These are phyloP conservation scores for Drosophila ironensis DNA, from an alignment of 1,140 invertebrate species.

Conservation along the genomic window DNA sequence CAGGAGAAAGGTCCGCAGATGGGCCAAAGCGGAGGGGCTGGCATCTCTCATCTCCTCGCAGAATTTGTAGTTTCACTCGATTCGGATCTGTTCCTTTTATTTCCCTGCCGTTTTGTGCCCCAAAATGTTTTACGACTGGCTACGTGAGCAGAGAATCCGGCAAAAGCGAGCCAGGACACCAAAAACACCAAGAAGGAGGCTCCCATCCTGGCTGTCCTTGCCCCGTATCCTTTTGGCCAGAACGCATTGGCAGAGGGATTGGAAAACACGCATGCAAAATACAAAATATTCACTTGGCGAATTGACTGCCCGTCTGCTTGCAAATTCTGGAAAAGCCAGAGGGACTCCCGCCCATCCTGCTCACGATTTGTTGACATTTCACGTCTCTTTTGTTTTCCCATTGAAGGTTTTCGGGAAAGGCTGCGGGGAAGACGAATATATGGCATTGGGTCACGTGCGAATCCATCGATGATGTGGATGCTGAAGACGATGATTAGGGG, in stretches of 20 bases:
- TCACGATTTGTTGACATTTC: slow-evolving; percentile 44
- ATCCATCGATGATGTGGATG: slow-evolving; percentile 23
- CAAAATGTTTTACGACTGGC: slow-evolving; percentile 59
- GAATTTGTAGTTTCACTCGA: slow-evolving; percentile 37
- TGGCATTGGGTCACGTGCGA: slow-evolving; percentile 41
- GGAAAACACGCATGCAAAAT: slow-evolving; percentile 51
- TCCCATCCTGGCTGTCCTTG: neutral
- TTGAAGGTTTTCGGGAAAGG: slow-evolving; percentile 4
- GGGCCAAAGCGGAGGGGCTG: neutral
- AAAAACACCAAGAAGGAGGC: too few relatives aligned
- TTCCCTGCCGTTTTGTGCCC: slow-evolving; percentile 2
- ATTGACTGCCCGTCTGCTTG: slow-evolving; percentile 22
- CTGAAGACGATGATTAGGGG: neutral
- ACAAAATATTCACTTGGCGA: slow-evolving; percentile 58
- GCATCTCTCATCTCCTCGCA: slow-evolving; percentile 17
- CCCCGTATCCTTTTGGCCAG: neutral
- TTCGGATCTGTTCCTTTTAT: slow-evolving; percentile 13
- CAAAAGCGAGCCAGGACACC: slow-evolving; percentile 3
- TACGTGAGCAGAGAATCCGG: slow-evolving; percentile 30
- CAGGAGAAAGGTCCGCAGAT: slow-evolving; percentile 6
- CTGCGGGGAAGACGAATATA: neutral
- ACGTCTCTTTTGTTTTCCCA: slow-evolving; percentile 31
- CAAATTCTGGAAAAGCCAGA: too few relatives aligned
- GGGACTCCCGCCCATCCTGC: slow-evolving; percentile 9
- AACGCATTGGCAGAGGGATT: slow-evolving; percentile 51